A percentile compares a stretch with the other conserved stretches of the same genome.
Conservation (phyloP, 2,113 vertebrate genomes). For the Semnornis frantzii region DNA sequence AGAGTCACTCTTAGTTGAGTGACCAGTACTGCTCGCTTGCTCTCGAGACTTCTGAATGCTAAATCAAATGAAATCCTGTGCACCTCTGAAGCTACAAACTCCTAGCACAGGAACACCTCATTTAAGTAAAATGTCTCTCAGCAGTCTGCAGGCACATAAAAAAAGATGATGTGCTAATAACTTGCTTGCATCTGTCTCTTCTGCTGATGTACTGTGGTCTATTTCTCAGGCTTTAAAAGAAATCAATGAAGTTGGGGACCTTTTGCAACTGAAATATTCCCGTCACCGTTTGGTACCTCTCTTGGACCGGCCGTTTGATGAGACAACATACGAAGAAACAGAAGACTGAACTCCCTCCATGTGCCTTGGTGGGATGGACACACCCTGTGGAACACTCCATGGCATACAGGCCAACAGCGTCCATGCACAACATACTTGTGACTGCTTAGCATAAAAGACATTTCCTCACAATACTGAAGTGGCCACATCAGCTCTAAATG, state of each 20-base stretch:
- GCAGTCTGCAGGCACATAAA: not conserved
- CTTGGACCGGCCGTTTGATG: slow-evolving; percentile 85
- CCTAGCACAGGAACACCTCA: not conserved
- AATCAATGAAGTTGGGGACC: slow-evolving; percentile 91
- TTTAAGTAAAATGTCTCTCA: not conserved
- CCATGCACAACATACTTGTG: slow-evolving; percentile 60
- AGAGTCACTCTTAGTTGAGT: not conserved
- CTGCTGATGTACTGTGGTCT: slow-evolving; percentile 30
- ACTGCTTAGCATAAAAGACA: slow-evolving; percentile 67
- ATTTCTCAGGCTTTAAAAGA: slow-evolving; percentile 85
- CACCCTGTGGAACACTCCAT: slow-evolving; percentile 47
- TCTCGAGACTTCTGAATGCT: not conserved
- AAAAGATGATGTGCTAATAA: not conserved
- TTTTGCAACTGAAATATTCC: slow-evolving; percentile 94
- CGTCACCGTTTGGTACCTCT: slow-evolving; percentile 82
- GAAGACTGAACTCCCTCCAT: slow-evolving; percentile 81
- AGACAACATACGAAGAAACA: slow-evolving; percentile 89
- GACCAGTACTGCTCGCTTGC: not conserved
- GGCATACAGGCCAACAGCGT: slow-evolving; percentile 54
- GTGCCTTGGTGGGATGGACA: slow-evolving; percentile 40
- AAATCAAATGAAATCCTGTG: not conserved
- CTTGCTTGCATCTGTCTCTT: not conserved
- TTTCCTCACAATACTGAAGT: slow-evolving; percentile 71
- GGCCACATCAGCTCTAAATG: slow-evolving; percentile 66
- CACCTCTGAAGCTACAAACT: not conserved